phyloP scores from a whole-genome alignment of 2,113 vertebrate genomes.

The Tichodroma muraria region DNA sequence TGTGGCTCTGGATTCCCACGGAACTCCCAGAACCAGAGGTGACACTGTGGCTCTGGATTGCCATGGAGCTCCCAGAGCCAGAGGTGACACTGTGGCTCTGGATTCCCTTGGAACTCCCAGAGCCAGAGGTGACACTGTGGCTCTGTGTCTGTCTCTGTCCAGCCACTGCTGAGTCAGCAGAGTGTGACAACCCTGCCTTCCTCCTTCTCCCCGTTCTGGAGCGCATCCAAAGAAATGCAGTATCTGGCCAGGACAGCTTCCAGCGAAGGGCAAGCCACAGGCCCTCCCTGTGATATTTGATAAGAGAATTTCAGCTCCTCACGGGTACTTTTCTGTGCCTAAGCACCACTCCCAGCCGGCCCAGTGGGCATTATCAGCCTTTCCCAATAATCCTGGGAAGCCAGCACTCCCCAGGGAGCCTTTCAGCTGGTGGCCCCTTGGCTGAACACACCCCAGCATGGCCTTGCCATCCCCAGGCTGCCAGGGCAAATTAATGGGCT shows the following conservation, averaged over 20 bases:
- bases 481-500: background rate
- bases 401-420: background rate
- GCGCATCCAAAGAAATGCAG: fast-evolving
- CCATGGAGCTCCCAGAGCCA: background rate
- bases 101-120: no score
- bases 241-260: background rate
- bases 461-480: background rate
- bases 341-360: background rate
- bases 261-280: background rate
- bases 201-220: background rate
- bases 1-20: no score
- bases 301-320: background rate
- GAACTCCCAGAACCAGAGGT: no score
- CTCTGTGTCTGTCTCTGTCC: no score
- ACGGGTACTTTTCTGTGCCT: background rate
- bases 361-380: background rate
- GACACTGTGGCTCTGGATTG: background rate
- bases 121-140: no score
- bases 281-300: background rate
- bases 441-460: background rate
- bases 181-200: background rate
- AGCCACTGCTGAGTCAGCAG: background rate
- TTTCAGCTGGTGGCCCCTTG: background rate
- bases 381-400: background rate
- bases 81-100: background rate